phyloP scores from a whole-genome alignment of 64 coral and sea anemone species.

The Anthopleura sola region DNA sequence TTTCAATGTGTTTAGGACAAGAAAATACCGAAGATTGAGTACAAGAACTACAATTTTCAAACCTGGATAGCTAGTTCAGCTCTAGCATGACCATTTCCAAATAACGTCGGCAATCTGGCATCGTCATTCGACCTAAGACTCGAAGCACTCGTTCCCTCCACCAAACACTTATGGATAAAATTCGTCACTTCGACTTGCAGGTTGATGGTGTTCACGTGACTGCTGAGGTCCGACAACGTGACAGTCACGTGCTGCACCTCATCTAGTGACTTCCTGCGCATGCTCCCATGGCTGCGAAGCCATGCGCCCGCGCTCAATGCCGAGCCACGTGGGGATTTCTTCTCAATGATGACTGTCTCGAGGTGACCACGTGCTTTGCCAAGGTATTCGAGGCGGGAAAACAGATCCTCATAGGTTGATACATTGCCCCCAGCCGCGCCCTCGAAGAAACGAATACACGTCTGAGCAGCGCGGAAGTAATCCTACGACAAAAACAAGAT shows the following conservation, averaged over 20 bases:
- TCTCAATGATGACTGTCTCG: conserved; percentile 84
- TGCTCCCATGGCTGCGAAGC: conserved; percentile 45
- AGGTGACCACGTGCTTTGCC: conserved; percentile 69
- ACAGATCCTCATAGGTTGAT: conserved; percentile 73
- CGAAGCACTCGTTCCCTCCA: conserved; percentile 47
- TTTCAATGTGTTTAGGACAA: not conserved
- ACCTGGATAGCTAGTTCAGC: conserved; percentile 81
- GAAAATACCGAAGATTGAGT: not conserved
- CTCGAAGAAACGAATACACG: conserved; percentile 94
- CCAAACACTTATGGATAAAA: conserved; percentile 83
- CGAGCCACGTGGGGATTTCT: conserved; percentile 64
- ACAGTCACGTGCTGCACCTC: conserved; percentile 59
- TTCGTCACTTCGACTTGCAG: conserved; percentile 88
- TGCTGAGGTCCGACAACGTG: conserved; percentile 83
- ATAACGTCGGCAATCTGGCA: conserved; percentile 62
- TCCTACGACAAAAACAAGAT: conserved; percentile 48
- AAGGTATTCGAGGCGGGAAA: conserved; percentile 70
- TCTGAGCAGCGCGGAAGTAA: conserved; percentile 91
- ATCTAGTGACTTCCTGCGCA: conserved; percentile 34
- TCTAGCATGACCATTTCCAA: conserved; percentile 82
- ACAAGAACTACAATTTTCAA: conserved; percentile 1
- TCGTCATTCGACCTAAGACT: conserved; percentile 35
- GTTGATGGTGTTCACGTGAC: conserved; percentile 86
- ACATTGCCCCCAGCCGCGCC: conserved; percentile 31
- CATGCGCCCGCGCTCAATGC: conserved; percentile 48